Conservation (phyloP, 2,113 vertebrate genomes). For the Xiphorhynchus elegans region DNA sequence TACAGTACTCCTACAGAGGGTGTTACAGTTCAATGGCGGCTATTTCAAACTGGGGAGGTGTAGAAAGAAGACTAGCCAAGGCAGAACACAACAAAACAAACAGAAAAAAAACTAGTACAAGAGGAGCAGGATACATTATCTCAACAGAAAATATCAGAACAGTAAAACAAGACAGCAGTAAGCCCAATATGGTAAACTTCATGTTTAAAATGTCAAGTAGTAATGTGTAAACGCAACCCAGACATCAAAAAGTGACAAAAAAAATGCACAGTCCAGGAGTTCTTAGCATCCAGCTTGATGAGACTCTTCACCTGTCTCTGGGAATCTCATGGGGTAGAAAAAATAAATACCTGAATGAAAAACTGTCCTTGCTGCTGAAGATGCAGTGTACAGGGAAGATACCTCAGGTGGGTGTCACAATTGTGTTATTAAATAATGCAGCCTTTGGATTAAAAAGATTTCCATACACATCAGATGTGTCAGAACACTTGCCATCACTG, state of each 20-base stretch:
- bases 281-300: neutral
- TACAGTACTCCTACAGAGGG: neutral
- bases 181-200: neutral
- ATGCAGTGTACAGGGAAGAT: neutral
- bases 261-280: neutral
- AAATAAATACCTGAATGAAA: neutral
- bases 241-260: neutral
- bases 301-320: neutral
- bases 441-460: neutral
- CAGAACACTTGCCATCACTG: neutral
- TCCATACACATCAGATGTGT: accelerated
- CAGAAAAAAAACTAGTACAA: neutral
- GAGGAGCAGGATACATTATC: neutral
- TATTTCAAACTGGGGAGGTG: neutral
- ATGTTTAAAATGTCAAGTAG: neutral
- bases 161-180: neutral
- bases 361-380: neutral
- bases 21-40: neutral
- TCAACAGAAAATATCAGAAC: neutral
- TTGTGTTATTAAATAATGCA: neutral
- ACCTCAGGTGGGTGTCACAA: accelerated
- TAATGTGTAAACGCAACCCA: neutral
- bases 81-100: neutral
- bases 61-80: neutral
- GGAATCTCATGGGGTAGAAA: neutral